These are phyloP conservation scores for Dynastes grantii DNA, from an alignment of 2,888 invertebrate genomes.

Conservation along the genomic window DNA sequence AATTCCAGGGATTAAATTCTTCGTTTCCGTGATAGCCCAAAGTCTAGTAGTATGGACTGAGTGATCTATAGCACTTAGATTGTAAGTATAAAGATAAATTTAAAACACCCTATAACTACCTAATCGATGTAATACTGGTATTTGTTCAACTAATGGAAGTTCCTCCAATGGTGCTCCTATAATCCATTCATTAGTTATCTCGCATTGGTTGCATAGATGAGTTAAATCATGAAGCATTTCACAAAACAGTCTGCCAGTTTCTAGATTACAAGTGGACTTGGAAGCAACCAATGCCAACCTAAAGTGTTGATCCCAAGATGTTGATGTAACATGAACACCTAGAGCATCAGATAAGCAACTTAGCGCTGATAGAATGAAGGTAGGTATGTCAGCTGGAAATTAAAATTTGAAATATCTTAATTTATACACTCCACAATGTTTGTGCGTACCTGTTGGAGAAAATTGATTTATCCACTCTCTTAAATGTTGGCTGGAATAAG, in stretches of 20 bases:
- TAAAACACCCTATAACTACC: constrained; percentile 67
- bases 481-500: constrained; percentile 77
- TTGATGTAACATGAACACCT: constrained; percentile 84
- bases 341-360: constrained; percentile 84
- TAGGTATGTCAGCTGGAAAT: constrained; percentile 75
- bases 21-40: constrained; percentile 84
- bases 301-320: constrained; percentile 84
- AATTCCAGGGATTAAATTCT: constrained; percentile 84
- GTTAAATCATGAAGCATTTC: constrained; percentile 81
- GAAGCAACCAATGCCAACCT: constrained; percentile 72
- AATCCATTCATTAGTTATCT: constrained; percentile 81
- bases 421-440: not conserved
- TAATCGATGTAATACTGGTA: constrained; percentile 82
- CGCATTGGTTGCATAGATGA: constrained; percentile 82
- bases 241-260: constrained; percentile 72
- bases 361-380: constrained; percentile 80
- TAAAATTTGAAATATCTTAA: not conserved
- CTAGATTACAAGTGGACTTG: constrained; percentile 64
- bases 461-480: constrained; percentile 78
- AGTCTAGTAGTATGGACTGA: constrained; percentile 85
- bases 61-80: constrained; percentile 75
- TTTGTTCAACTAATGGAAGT: constrained; percentile 87
- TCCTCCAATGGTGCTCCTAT: constrained; percentile 83
- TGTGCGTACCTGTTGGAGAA: constrained; percentile 72
- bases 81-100: not conserved